Conservation (phyloP, 2,888 invertebrate genomes). For the Xanthia togata region DNA sequence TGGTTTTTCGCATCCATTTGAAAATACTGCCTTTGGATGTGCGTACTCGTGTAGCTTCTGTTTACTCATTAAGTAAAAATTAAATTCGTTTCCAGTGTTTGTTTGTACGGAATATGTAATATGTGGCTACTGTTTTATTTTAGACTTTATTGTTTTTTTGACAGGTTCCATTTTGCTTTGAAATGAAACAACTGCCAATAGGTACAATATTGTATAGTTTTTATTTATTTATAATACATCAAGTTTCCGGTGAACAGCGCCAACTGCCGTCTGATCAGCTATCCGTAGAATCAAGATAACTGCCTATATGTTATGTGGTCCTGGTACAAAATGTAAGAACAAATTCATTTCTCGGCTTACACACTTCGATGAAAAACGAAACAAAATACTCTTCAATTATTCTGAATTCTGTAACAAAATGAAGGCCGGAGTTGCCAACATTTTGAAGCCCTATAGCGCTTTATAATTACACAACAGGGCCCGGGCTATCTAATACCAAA, state of each 20-base stretch:
- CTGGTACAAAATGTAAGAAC: conserved; percentile 11
- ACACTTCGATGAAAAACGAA: conserved; percentile 29
- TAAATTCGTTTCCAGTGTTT: conserved; percentile 25
- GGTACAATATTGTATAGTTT: too few species aligned
- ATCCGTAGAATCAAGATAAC: background rate
- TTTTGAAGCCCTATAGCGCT: conserved; percentile 52
- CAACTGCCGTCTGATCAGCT: background rate
- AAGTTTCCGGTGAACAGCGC: background rate
- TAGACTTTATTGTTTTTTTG: background rate
- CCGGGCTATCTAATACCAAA: conserved; percentile 69
- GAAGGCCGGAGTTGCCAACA: conserved; percentile 24
- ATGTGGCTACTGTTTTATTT: background rate
- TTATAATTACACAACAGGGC: conserved; percentile 69
- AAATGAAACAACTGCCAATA: background rate
- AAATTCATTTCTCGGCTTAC: background rate
- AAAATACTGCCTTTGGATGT: conserved; percentile 50
- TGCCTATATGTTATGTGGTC: background rate
- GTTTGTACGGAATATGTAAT: background rate
- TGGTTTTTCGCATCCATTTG: conserved; percentile 60
- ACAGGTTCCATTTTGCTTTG: conserved; percentile 8
- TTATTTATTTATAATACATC: background rate
- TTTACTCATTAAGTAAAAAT: conserved; percentile 60
- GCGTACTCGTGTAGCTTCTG: conserved; percentile 36
- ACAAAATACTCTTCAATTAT: conserved; percentile 49
- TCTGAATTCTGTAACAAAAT: conserved; percentile 49